These are phyloP conservation scores for Apus apus DNA, from an alignment of 2,113 vertebrate genomes.

Conservation along the genomic window DNA sequence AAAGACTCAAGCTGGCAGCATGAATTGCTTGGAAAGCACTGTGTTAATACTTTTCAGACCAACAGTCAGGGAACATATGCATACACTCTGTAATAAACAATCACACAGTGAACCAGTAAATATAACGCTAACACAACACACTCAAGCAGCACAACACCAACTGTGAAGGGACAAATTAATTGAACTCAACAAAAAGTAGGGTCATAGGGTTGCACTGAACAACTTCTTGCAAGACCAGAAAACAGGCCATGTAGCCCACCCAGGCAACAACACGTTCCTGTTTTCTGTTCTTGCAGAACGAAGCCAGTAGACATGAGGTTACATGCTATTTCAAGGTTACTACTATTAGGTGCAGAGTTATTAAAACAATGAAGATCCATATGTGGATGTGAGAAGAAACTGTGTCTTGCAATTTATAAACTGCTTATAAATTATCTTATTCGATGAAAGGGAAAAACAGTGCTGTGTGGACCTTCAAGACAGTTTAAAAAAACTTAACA, in stretches of 20 bases:
- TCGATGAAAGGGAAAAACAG: not conserved
- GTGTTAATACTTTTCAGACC: not conserved
- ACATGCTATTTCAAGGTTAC: not conserved
- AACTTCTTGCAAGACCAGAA: not conserved
- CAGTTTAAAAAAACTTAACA: not conserved
- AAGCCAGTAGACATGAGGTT: not conserved
- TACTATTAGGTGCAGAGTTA: not conserved
- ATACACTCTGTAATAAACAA: not conserved
- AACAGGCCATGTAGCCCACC: not conserved
- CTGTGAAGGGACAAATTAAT: not conserved
- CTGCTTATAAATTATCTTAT: not conserved
- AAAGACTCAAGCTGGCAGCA: not conserved
- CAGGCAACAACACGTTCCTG: not conserved
- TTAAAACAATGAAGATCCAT: not conserved
- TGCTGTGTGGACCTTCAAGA: not conserved
- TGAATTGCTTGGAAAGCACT: not conserved
- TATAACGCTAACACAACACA: not conserved
- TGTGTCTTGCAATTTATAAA: not conserved
- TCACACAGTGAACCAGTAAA: not conserved
- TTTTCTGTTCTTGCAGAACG: not conserved
- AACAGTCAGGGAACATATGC: rapidly evolving
- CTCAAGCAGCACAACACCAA: not conserved
- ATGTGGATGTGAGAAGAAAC: not conserved
- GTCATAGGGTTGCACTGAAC: rapidly evolving
- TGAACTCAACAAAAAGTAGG: not conserved